Conservation (phyloP, 1,140 invertebrate species). For the Gonioctena quinquepunctata region DNA sequence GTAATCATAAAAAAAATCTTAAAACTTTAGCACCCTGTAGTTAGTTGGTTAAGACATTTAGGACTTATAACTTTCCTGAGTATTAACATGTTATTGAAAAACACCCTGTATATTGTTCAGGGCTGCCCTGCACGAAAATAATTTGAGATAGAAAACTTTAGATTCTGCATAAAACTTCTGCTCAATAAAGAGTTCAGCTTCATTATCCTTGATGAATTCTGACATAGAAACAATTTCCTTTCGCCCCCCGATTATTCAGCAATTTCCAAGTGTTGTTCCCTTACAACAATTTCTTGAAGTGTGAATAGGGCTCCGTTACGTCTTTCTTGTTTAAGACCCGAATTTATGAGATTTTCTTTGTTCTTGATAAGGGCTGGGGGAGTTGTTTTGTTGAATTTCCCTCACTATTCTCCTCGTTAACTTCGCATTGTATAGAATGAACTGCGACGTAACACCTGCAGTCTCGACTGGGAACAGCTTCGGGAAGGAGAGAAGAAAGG, state of each 20-base stretch:
- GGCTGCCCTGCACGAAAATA: too few relatives aligned
- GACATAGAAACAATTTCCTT: background rate
- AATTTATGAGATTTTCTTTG: slow-evolving; percentile 7
- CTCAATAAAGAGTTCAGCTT: too few relatives aligned
- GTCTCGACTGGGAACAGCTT: background rate
- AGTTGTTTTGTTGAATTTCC: slow-evolving; percentile 1
- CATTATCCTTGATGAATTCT: too few relatives aligned
- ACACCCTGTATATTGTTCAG: too few relatives aligned
- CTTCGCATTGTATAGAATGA: background rate
- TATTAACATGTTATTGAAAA: too few relatives aligned
- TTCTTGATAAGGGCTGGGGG: background rate
- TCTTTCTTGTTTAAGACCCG: background rate
- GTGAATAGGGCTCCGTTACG: slow-evolving; percentile 3
- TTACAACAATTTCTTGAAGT: slow-evolving; percentile 3
- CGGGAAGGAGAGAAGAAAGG: too few relatives aligned
- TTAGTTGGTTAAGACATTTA: too few relatives aligned
- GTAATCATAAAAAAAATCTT: too few relatives aligned
- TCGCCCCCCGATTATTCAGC: background rate
- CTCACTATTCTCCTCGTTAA: background rate
- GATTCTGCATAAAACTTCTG: too few relatives aligned
- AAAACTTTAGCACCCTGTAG: too few relatives aligned
- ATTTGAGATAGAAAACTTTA: too few relatives aligned
- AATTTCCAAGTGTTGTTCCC: background rate
- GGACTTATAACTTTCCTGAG: too few relatives aligned
- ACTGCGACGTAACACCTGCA: background rate